Evolutionary conservation across 2,888 invertebrate genomes (phyloP), one percentile per base, ranked within the genome.

Genomic region (Zygaena filipendulae): DNA sequence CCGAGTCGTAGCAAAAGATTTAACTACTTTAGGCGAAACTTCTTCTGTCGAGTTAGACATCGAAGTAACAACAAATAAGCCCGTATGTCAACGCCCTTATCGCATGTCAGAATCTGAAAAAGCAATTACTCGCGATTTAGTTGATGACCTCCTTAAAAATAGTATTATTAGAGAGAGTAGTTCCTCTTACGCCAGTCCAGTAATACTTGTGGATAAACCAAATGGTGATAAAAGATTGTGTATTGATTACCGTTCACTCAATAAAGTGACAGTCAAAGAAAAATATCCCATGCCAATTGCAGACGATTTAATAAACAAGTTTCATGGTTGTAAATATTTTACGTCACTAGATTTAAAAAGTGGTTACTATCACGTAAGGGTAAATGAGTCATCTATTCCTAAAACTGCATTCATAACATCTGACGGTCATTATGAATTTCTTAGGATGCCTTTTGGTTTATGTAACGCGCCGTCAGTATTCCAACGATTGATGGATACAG

Each of bases 351-450:
- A 63, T 28, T 26, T 53, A 25, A 42, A 38, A 11, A 35, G 39
- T 2, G 58, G 51, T 0, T 52, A 53, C 32, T 43, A 50, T 20
- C 57, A 59, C 29, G 51, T 62, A 4, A 6, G 45, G 1, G 32
- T 66, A 14, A 36, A 35, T 23, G 30, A 39, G 1, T 39, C 49
- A 2, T 47, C 53, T 2, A 38, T 52, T 11, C 39, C 36, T 3
- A 49, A 49, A 24, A 62, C 56, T 1, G 55, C 53, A 47, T 54
- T 2, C 51, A 41, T 51, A 1, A 64, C 54, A 1, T 46, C 47
- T 0, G 48, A 52, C 21, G 56, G 56, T 3, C 44, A 55, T 4
- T 60, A 34, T 27, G 52, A 62, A 35, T 57, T 46, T 30, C 35
- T 47, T 13, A 24, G 25, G 8, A 18, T 32, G 13, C 32, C 32